Evolutionary conservation across 2,888 invertebrate genomes (phyloP).

Genomic region (Cheilosia scutellata): DNA sequence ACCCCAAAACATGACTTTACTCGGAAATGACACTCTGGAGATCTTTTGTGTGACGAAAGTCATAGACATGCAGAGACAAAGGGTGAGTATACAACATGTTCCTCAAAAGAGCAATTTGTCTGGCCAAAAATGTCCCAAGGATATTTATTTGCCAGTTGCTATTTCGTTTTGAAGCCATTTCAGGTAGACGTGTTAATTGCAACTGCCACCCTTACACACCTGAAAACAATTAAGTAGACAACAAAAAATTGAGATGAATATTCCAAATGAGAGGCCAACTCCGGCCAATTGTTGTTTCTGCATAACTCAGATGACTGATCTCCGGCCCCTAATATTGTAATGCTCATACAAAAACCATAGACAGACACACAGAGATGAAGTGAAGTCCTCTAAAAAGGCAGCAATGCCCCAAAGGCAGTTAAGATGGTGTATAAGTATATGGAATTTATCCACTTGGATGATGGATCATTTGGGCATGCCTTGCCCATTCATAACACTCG

Average conservation of each 20-base stretch:
- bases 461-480: conserved; percentile 18
- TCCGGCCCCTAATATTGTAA: neutral
- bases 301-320: conserved; percentile 19
- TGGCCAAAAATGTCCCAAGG: conserved; percentile 15
- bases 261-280: neutral
- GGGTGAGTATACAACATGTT: conserved; percentile 7
- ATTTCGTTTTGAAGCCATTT: neutral
- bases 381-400: conserved; percentile 14
- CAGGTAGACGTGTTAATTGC: conserved; percentile 35
- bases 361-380: neutral
- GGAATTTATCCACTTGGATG: conserved; percentile 31
- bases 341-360: conserved; percentile 17
- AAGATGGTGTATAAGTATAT: neutral
- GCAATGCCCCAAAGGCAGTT: neutral
- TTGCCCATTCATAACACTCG: neutral
- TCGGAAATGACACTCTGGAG: neutral
- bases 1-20: conserved; percentile 14
- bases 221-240: conserved; percentile 28
- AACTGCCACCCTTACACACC: conserved; percentile 37
- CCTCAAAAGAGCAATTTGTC: conserved; percentile 31
- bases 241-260: neutral
- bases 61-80: neutral
- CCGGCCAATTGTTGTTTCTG: neutral
- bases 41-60: neutral
- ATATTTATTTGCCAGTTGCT: conserved; percentile 10